Conservation (phyloP, 2,797 vertebrate genomes). For the Lacerta bilineata region DNA sequence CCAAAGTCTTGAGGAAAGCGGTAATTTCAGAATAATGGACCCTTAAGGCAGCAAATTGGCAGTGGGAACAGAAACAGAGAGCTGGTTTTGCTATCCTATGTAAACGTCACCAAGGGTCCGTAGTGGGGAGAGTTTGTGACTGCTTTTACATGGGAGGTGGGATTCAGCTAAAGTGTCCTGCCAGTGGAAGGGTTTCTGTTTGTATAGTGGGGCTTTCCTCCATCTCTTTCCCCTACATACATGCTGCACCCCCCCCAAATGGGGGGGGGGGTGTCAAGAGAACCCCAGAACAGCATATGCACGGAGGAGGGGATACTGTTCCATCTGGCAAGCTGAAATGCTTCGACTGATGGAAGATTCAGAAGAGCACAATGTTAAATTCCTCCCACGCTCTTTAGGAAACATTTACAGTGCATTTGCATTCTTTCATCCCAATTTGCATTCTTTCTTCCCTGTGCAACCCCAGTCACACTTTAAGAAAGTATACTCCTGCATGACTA, state of each 20-base stretch:
- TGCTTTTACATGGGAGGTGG: slow-evolving; percentile 27
- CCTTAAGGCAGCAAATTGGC: slow-evolving; percentile 38
- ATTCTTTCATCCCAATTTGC: neutral
- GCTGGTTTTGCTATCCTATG: slow-evolving; percentile 1
- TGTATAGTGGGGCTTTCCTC: too few relatives aligned
- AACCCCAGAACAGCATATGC: too few relatives aligned
- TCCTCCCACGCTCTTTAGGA: neutral
- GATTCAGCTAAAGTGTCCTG: too few relatives aligned
- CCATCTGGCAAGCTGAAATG: too few relatives aligned
- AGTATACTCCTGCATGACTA: neutral
- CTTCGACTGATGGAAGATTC: too few relatives aligned
- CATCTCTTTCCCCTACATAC: too few relatives aligned
- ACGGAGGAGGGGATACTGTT: too few relatives aligned
- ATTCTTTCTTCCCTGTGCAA: neutral
- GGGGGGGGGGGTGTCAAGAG: too few relatives aligned
- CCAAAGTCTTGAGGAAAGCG: slow-evolving; percentile 30
- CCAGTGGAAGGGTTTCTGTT: too few relatives aligned
- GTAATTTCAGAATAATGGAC: slow-evolving; percentile 35
- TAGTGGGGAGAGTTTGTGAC: slow-evolving; percentile 28
- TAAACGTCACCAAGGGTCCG: slow-evolving; percentile 18
- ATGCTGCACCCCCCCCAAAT: too few relatives aligned
- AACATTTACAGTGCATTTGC: slow-evolving; percentile 26
- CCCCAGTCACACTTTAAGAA: neutral
- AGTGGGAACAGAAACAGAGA: slow-evolving; percentile 34
- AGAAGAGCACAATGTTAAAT: too few relatives aligned